Conservation (phyloP, 2,113 vertebrate genomes). For the Bos taurus region ARS-UCD2.0 NC_037334.1:29838501-29839000, state of each 20-base stretch:
- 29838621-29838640: background rate
- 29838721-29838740: background rate
- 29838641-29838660: background rate
- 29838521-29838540: background rate
- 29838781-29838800: background rate
- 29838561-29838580: background rate
- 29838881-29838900: background rate
- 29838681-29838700: background rate
- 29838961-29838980: slow-evolving; percentile 29
- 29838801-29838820: background rate
- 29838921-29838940: slow-evolving; percentile 3
- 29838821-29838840: background rate
- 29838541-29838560: background rate
- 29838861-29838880: background rate
- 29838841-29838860: slow-evolving; percentile 11
- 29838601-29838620: background rate
- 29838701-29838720: background rate
- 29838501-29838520: background rate
- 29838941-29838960: background rate
- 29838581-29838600: background rate
- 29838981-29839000: background rate
- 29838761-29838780: background rate
- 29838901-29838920: slow-evolving; percentile 12
- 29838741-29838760: slow-evolving; percentile 33
- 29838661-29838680: background rate